A percentile compares a stretch with the other conserved stretches of the same genome.
phyloP scores from a whole-genome alignment of 2,888 invertebrate species.

The Galerucella calmariensis region DNA sequence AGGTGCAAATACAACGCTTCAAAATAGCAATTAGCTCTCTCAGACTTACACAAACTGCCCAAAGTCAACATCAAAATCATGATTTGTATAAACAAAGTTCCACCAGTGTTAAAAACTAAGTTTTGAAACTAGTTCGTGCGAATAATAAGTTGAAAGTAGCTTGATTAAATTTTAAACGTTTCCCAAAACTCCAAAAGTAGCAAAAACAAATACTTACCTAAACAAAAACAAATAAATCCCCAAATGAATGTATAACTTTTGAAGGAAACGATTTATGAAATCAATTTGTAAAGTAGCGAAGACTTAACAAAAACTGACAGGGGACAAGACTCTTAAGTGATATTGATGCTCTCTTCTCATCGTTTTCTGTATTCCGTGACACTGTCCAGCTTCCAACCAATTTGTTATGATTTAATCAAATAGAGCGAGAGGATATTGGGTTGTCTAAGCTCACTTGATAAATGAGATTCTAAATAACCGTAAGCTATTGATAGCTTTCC shows the following conservation, averaged over 20 bases:
- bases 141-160: too few species aligned
- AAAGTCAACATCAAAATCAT: too few species aligned
- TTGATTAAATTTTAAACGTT: too few species aligned
- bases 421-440: conserved; percentile 24
- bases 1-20: too few species aligned
- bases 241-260: conserved; percentile 15
- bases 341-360: conserved; percentile 34
- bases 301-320: conserved; percentile 35
- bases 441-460: conserved; percentile 12
- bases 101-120: too few species aligned
- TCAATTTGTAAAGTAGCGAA: conserved; percentile 29
- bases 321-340: conserved; percentile 32
- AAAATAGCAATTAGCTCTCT: too few species aligned
- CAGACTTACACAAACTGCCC: too few species aligned
- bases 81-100: too few species aligned
- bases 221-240: conserved; percentile 25
- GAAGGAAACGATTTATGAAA: conserved; percentile 29
- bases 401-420: conserved; percentile 35
- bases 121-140: too few species aligned
- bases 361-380: conserved; percentile 35
- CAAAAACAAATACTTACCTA: neutral
- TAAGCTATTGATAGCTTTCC: too few species aligned
- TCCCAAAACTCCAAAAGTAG: neutral
- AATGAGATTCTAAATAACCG: conserved; percentile 25
- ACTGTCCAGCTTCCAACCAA: conserved; percentile 28